Conservation (phyloP, 2,888 invertebrate genomes). For the Andrena trimmerana region DNA sequence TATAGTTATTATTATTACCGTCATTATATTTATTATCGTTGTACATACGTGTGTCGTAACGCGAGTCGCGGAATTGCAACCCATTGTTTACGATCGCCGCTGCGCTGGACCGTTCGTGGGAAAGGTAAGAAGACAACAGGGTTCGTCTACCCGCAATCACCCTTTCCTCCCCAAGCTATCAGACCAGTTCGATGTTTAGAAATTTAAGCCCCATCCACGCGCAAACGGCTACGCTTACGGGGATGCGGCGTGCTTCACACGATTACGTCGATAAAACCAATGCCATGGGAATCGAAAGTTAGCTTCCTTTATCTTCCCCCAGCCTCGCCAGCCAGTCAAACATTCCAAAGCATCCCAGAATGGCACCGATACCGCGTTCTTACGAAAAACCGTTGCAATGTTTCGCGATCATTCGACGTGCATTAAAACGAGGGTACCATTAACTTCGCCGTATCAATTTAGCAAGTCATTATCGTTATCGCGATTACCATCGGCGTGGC, state of each 20-base stretch:
- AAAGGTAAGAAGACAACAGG: slow-evolving; percentile 40
- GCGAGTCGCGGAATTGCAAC: slow-evolving; percentile 31
- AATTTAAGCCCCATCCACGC: too few relatives aligned
- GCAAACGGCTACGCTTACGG: too few relatives aligned
- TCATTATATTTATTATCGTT: slow-evolving; percentile 52
- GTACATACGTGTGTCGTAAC: slow-evolving; percentile 45
- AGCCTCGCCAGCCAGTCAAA: too few relatives aligned
- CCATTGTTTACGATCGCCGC: slow-evolving; percentile 41
- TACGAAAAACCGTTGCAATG: background rate
- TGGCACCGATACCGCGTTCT: background rate
- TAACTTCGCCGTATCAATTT: slow-evolving; percentile 24
- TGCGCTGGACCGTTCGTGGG: background rate
- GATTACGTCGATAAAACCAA: too few relatives aligned
- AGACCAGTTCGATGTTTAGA: background rate
- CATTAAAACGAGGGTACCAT: slow-evolving; percentile 1
- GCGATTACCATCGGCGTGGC: slow-evolving; percentile 2
- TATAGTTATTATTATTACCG: slow-evolving; percentile 40
- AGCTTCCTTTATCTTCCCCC: too few relatives aligned
- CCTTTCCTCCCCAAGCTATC: background rate
- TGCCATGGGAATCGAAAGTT: too few relatives aligned
- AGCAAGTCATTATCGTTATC: slow-evolving; percentile 20
- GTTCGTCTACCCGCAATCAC: too few relatives aligned
- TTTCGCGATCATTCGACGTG: background rate
- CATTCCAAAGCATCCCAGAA: too few relatives aligned
- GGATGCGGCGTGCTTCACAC: too few relatives aligned